Conservation (phyloP, 2,797 vertebrate species). For the Xerus rutilus region DNA sequence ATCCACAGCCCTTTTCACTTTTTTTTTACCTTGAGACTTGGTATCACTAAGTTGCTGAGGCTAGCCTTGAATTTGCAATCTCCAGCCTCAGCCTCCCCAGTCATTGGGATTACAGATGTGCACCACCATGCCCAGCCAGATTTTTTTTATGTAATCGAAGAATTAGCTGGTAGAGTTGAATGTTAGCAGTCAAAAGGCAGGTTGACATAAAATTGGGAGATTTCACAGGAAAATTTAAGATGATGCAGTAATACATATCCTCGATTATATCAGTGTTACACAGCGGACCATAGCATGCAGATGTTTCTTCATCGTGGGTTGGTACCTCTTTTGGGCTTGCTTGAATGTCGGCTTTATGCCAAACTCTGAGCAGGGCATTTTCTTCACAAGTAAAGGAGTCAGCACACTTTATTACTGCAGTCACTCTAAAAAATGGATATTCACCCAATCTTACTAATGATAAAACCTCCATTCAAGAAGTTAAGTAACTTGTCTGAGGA, state of each 20-base stretch:
- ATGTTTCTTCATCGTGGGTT: neutral
- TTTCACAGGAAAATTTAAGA: neutral
- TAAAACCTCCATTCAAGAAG: neutral
- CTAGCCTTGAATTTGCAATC: no score
- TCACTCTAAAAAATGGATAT: neutral
- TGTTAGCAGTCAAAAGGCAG: neutral
- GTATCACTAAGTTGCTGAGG: no score
- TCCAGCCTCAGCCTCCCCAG: no score
- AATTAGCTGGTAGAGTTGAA: neutral
- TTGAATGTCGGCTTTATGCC: neutral
- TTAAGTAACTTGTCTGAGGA: neutral
- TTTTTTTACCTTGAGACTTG: no score
- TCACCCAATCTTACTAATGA: neutral
- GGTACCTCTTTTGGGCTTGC: neutral
- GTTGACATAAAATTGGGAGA: neutral
- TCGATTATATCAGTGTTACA: neutral
- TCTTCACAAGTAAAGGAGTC: neutral
- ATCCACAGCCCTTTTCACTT: no score
- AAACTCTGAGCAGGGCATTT: neutral
- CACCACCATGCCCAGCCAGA: no score
- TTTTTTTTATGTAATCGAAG: neutral
- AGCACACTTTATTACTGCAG: neutral
- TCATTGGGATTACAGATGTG: no score
- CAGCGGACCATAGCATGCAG: no score
- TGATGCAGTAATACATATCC: neutral